phyloP scores from a whole-genome alignment of 2,888 invertebrate genomes.

The Melolontha melolontha region DNA sequence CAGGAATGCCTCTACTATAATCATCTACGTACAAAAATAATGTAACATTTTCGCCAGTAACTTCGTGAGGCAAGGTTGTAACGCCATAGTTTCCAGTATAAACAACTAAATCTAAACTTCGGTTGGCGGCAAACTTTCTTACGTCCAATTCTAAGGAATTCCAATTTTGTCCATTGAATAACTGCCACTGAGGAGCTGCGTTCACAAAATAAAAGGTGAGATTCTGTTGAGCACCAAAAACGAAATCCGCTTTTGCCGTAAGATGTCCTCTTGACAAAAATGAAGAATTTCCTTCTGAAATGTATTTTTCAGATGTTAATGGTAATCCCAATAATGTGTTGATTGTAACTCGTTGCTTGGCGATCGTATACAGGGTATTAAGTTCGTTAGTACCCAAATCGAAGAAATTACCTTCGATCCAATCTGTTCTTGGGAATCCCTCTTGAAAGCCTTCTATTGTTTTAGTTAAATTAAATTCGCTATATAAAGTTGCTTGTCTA shows the following conservation, averaged over 20 bases:
- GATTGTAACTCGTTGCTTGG: conserved; percentile 55
- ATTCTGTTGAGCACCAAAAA: conserved; percentile 71
- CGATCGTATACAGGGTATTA: conserved; percentile 56
- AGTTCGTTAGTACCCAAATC: conserved; percentile 57
- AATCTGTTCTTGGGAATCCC: conserved; percentile 65
- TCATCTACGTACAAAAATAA: conserved; percentile 57
- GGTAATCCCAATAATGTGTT: conserved; percentile 57
- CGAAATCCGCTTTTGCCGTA: conserved; percentile 72
- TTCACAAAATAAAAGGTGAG: conserved; percentile 75
- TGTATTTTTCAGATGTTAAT: conserved; percentile 61
- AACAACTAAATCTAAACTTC: conserved; percentile 62
- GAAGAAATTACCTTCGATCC: conserved; percentile 67
- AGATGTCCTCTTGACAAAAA: conserved; percentile 73
- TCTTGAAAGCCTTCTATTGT: conserved; percentile 66
- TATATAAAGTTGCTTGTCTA: conserved; percentile 68
- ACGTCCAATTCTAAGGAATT: conserved; percentile 66
- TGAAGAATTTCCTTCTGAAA: conserved; percentile 62
- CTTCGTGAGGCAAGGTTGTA: conserved; percentile 68
- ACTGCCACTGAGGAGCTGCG: conserved; percentile 76
- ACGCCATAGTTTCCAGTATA: conserved; percentile 74
- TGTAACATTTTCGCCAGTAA: conserved; percentile 49
- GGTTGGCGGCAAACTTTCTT: conserved; percentile 63
- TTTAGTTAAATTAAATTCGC: conserved; percentile 66
- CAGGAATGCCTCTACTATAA: conserved; percentile 64
- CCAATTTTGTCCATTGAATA: conserved; percentile 73